A percentile compares a stretch with the other conserved stretches of the same genome.
phyloP scores from a whole-genome alignment of 2,797 vertebrate species.

The Apogon hyalosoma region DNA sequence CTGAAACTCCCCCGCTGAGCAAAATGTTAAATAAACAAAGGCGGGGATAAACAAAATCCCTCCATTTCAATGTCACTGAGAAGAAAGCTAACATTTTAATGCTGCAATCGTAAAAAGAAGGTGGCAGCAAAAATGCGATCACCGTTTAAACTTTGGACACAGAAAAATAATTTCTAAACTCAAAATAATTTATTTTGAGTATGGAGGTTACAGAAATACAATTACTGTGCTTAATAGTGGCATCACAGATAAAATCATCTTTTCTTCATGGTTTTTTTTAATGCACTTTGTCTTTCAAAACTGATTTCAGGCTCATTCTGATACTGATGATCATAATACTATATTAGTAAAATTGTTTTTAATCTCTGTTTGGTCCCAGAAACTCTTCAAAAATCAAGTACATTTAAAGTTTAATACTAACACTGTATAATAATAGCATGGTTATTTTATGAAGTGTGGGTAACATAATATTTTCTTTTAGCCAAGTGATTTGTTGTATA shows the following conservation, averaged over 20 bases:
- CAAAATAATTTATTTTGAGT: conserved; percentile 70
- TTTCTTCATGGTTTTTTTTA: not conserved
- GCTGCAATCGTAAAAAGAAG: conserved; percentile 75
- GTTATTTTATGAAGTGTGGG: not conserved
- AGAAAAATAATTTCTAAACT: conserved; percentile 54
- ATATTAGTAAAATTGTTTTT: not conserved
- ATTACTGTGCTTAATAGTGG: conserved; percentile 12
- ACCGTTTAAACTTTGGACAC: conserved; percentile 80
- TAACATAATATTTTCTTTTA: conserved; percentile 1
- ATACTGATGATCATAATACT: conserved; percentile 10
- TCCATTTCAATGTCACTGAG: conserved; percentile 88
- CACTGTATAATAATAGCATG: too few species aligned
- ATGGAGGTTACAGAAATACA: conserved; percentile 25
- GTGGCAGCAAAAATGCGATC: conserved; percentile 68
- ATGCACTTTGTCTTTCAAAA: conserved; percentile 24
- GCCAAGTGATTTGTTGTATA: not conserved
- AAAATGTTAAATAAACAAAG: conserved; percentile 91
- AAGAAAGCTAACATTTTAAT: conserved; percentile 86
- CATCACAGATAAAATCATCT: conserved; percentile 7
- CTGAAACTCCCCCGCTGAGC: conserved; percentile 88
- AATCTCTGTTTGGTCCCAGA: not conserved
- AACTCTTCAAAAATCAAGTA: not conserved
- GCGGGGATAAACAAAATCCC: conserved; percentile 89
- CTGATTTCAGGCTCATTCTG: conserved; percentile 5
- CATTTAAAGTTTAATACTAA: not conserved